Evolutionary conservation across 2,797 vertebrate species (phyloP).

Genomic region (Centroberyx gerrardi): DNA sequence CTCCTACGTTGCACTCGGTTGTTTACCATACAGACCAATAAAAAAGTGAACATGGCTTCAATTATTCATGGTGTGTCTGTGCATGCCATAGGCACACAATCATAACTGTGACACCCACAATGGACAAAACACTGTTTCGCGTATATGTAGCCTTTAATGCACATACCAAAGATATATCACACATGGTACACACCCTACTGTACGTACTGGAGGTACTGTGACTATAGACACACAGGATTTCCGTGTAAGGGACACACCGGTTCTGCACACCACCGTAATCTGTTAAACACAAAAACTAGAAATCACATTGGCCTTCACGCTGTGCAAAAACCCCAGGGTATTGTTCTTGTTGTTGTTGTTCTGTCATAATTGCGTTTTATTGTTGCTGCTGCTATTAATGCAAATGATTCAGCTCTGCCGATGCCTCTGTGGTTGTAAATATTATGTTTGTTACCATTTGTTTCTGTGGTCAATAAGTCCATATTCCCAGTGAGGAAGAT

Average conservation of each 20-base stretch:
- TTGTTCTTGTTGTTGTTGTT: background rate
- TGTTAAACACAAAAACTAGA: background rate
- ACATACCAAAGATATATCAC: background rate
- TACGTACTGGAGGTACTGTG: background rate
- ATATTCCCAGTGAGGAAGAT: background rate
- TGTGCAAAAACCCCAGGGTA: slow-evolving; percentile 9
- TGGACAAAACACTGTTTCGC: too few relatives aligned
- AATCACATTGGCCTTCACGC: background rate
- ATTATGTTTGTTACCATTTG: background rate
- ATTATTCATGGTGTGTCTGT: background rate
- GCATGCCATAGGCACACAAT: too few relatives aligned
- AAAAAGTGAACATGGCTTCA: background rate
- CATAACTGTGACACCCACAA: too few relatives aligned
- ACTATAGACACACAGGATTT: background rate
- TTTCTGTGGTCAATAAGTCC: background rate
- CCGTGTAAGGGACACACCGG: background rate
- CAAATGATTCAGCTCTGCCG: slow-evolving; percentile 3
- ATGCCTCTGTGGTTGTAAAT: background rate
- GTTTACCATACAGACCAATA: slow-evolving; percentile 1
- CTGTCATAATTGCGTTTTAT: background rate
- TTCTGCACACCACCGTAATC: background rate
- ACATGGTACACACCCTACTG: background rate
- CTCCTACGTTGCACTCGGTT: background rate
- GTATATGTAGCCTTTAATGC: background rate
- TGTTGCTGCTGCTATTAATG: background rate